phyloP scores from a whole-genome alignment of 2,113 vertebrate genomes.

The Melanostigma gelatinosum region DNA sequence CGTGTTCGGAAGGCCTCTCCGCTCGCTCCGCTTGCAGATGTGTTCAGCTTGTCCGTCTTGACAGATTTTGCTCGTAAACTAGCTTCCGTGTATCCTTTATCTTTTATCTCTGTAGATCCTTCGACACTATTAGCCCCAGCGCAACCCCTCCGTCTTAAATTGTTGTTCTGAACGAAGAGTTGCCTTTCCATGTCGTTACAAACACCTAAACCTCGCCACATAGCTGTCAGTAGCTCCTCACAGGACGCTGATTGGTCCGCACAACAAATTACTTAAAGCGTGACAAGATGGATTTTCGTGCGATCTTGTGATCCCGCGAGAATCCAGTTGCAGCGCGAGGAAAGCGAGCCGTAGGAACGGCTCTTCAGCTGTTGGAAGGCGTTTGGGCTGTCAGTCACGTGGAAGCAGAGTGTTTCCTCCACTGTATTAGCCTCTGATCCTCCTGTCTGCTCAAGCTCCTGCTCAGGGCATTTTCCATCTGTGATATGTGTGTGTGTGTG shows the following conservation, averaged over 20 bases:
- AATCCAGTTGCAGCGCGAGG: background rate
- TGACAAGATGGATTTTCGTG: background rate
- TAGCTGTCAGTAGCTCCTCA: background rate
- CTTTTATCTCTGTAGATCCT: background rate
- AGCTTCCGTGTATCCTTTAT: background rate
- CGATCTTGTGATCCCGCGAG: background rate
- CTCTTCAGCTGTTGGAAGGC: too few relatives aligned
- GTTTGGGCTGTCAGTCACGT: background rate
- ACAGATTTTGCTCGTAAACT: background rate
- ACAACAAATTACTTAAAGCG: background rate
- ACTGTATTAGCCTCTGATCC: background rate
- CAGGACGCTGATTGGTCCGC: background rate
- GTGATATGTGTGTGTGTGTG: conserved; percentile 1
- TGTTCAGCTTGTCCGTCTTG: background rate
- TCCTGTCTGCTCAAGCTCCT: background rate
- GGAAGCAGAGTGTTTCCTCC: background rate
- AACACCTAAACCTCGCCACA: background rate
- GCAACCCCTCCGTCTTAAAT: background rate
- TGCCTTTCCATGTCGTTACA: background rate
- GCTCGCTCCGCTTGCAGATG: background rate
- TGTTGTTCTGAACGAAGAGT: background rate
- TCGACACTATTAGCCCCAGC: background rate
- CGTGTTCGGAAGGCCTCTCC: background rate
- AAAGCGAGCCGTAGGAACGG: too few relatives aligned
- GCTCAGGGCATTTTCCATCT: background rate